Evolutionary conservation across 35 echinoderm and acorn worm species (phyloP).

Genomic region (Apostichopus japonicus): DNA sequence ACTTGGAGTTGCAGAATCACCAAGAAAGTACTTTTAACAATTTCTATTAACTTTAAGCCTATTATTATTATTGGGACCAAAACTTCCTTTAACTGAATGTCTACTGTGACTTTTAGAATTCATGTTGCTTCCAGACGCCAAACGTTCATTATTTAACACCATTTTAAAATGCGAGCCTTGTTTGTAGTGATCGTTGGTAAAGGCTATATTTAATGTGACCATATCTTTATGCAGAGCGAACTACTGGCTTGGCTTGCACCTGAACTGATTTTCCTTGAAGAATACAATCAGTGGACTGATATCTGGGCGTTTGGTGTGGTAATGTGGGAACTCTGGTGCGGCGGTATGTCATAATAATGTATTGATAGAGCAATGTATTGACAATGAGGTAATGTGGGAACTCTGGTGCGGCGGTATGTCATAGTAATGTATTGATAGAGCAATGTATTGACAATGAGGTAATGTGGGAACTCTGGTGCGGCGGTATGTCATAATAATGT

Average conservation of each 20-base stretch:
- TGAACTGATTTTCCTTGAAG: slow-evolving; percentile 43
- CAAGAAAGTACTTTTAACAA: too few relatives aligned
- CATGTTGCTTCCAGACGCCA: too few relatives aligned
- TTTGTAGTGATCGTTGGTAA: neutral
- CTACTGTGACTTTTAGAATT: too few relatives aligned
- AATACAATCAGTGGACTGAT: slow-evolving; percentile 52
- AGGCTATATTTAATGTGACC: neutral
- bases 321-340: slow-evolving; percentile 49
- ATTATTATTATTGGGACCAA: too few relatives aligned
- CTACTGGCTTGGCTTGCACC: slow-evolving; percentile 38
- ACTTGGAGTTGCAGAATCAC: too few relatives aligned
- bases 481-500: too few relatives aligned
- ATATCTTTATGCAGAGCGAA: neutral
- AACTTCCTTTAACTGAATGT: too few relatives aligned
- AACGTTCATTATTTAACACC: too few relatives aligned
- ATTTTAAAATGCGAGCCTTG: too few relatives aligned
- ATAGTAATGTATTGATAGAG: too few relatives aligned
- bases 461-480: slow-evolving; percentile 38
- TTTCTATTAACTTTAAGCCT: too few relatives aligned
- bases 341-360: slow-evolving; percentile 6
- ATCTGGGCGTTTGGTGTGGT: slow-evolving; percentile 42
- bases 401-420: slow-evolving; percentile 40
- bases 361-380: too few relatives aligned
- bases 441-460: neutral
- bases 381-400: slow-evolving; percentile 21